Conservation (phyloP, 1,140 invertebrate genomes). For the Brachionus asplanchnoidis region DNA sequence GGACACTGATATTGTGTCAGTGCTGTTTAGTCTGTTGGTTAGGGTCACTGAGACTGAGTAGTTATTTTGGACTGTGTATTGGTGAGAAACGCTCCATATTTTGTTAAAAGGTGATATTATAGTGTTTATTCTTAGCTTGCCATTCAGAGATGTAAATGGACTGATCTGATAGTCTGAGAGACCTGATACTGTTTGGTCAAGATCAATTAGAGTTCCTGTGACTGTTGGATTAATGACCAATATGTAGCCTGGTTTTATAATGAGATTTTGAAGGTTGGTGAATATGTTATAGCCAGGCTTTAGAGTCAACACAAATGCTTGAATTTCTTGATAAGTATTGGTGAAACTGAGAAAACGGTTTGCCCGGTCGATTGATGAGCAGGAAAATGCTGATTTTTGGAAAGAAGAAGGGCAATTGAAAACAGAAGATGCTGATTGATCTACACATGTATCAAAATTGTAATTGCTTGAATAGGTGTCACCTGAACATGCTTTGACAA, state of each 20-base stretch:
- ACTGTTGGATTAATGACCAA: not conserved
- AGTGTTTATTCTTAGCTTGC: not conserved
- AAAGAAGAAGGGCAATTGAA: not conserved
- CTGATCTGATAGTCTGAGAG: not conserved
- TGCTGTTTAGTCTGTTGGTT: not conserved
- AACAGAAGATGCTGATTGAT: not conserved
- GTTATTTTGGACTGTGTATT: not conserved
- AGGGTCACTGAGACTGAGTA: not conserved
- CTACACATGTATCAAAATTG: not conserved
- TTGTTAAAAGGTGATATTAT: not conserved
- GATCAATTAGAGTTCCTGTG: not conserved
- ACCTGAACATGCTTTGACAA: not conserved
- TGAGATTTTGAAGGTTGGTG: not conserved
- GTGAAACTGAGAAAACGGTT: not conserved
- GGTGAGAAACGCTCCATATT: not conserved
- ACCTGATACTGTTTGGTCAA: not conserved
- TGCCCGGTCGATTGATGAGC: not conserved
- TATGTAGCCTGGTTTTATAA: not conserved
- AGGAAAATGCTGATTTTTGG: not conserved
- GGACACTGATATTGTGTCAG: not conserved
- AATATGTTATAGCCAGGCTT: not conserved
- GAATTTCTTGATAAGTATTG: not conserved
- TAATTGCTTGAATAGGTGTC: not conserved
- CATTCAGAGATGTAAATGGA: not conserved
- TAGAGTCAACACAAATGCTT: not conserved